phyloP scores from a whole-genome alignment of 1,140 invertebrate species.

The Pseudomyrmex sp. region DNA sequence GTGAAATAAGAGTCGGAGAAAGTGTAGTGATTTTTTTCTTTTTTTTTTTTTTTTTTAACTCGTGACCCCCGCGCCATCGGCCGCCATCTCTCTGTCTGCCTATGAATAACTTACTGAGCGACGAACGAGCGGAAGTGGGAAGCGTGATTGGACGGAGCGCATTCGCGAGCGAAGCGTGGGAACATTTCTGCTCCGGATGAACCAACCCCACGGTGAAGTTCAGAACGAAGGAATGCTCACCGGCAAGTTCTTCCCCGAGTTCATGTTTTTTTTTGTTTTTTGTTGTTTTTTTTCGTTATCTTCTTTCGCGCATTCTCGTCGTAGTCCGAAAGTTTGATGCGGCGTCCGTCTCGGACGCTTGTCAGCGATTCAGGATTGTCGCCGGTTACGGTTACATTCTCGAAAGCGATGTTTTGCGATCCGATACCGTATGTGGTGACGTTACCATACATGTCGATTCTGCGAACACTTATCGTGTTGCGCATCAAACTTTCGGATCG shows the following conservation, averaged over 20 bases:
- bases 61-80: constrained; percentile 18
- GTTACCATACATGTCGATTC: background rate
- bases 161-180: constrained; percentile 63
- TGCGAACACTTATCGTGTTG: background rate
- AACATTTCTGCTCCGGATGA: constrained; percentile 64
- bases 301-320: constrained; percentile 23
- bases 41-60: constrained; percentile 46
- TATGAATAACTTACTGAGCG: constrained; percentile 60
- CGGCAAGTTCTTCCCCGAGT: constrained; percentile 64
- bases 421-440: background rate
- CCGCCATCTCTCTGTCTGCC: background rate
- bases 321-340: too few relatives aligned
- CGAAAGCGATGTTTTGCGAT: constrained; percentile 4
- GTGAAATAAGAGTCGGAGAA: constrained; percentile 26
- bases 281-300: constrained; percentile 26
- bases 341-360: background rate
- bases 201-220: constrained; percentile 34
- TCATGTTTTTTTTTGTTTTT: constrained; percentile 6
- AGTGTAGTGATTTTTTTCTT: constrained; percentile 39
- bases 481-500: background rate
- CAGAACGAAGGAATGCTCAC: constrained; percentile 66
- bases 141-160: constrained; percentile 53
- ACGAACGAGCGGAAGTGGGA: constrained; percentile 62
- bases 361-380: constrained; percentile 45
- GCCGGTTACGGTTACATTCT: constrained; percentile 8